These are phyloP conservation scores for Sesia bembeciformis DNA, from an alignment of 2,888 invertebrate species.

Conservation along the genomic window DNA sequence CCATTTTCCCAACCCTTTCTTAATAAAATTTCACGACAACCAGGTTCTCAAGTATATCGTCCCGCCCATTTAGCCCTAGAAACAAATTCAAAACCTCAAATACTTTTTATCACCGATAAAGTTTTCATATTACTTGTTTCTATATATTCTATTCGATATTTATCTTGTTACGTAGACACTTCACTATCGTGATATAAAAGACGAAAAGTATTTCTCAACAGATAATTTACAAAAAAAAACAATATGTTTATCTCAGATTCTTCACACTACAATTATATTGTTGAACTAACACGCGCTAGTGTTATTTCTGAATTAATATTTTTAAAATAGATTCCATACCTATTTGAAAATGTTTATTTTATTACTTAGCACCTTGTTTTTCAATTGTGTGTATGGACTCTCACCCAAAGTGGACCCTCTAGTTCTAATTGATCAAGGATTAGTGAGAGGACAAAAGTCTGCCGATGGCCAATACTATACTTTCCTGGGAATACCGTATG, in stretches of 20 bases:
- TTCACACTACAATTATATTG: not conserved
- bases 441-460: conserved; percentile 49
- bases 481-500: conserved; percentile 61
- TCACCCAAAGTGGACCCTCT: conserved; percentile 51
- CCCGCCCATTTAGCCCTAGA: too few relatives aligned
- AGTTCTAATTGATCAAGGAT: conserved; percentile 49
- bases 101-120: not conserved
- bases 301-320: not conserved
- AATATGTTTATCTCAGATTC: not conserved
- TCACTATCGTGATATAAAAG: not conserved
- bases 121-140: not conserved
- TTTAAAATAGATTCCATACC: not conserved
- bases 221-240: not conserved
- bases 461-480: conserved; percentile 49
- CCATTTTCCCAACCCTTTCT: too few relatives aligned
- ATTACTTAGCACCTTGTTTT: conserved; percentile 17
- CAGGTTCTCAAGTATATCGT: too few relatives aligned
- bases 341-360: conserved; percentile 5
- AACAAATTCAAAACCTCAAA: too few relatives aligned
- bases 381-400: conserved; percentile 17
- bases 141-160: not conserved
- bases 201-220: too few relatives aligned
- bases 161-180: not conserved
- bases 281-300: not conserved
- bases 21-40: too few relatives aligned